Evolutionary conservation across 2,797 vertebrate species (phyloP), one percentile per base, ranked within the genome.

Genomic region (Cephalopachus bancanus): DNA sequence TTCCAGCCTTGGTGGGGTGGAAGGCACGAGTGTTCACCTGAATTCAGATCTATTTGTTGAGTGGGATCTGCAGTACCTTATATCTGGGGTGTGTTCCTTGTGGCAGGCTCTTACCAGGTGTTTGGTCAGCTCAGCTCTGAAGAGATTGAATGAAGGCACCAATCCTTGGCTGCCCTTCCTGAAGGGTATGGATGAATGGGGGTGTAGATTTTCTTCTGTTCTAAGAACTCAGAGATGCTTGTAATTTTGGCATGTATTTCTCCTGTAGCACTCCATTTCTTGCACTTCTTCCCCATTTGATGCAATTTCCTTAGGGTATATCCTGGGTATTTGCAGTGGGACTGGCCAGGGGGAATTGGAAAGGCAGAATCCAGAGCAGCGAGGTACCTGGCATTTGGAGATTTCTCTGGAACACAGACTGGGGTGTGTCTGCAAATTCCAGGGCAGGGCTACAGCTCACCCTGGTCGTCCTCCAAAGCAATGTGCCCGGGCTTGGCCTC

Each of bases 401-500:
- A 55, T 65, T 17, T 57, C 33, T 4, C 74, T 76, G 51, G 74
- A 30, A 30, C 74, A 55, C 15, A 55, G 10, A 1, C 16, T 17
- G 10, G 6, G 53, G 24, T 55, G 3, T 5, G 16, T 20, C 24
- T 72, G 67, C 33, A 57, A 15, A 24, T 76, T 30, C 51, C 12
- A 16, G 64, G 28, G n/a, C 15, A 2, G 6, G 33, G 15, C 4
- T 9, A 16, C 79, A 6, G 59, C 4, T 7, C 53, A 24, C 53
- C 24, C 2, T 0, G 0, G 16, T 51, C 16, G 16, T 57, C 24
- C 6, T 37, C 16, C 59, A 62, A 37, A 37, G 10, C 0, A 0
- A 57, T 1, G 6, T 28, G 33, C 33, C 33, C 53, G 15, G 17
- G 24, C 53, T 20, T 72, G 53, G 11, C 15, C 15, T 72, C 84